Evolutionary conservation across 2,797 vertebrate species (phyloP).

Genomic region (Bufotes viridis): DNA sequence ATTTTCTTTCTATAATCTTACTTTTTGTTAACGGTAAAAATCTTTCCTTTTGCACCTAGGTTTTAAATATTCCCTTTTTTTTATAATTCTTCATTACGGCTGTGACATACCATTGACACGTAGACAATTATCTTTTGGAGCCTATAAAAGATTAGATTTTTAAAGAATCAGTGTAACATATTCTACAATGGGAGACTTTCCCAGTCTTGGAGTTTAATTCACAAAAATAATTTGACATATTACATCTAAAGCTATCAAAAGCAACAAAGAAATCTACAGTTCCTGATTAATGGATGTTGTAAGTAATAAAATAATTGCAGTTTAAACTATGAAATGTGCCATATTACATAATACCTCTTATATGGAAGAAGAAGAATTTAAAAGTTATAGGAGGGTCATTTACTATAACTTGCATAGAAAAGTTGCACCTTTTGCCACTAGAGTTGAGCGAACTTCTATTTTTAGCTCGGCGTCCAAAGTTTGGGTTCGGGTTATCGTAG

Average conservation of each 20-base stretch:
- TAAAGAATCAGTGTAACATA: conserved; percentile 12
- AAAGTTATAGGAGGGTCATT: neutral
- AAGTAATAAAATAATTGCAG: conserved; percentile 38
- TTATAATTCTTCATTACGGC: neutral
- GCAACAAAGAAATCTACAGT: conserved; percentile 11
- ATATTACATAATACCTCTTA: neutral
- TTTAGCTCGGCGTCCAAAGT: too few relatives aligned
- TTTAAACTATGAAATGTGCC: neutral
- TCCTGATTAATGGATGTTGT: conserved; percentile 22
- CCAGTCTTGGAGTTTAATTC: conserved; percentile 9
- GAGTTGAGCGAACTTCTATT: too few relatives aligned
- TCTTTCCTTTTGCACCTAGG: neutral
- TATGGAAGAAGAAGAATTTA: neutral
- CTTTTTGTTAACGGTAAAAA: neutral
- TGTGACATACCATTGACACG: neutral
- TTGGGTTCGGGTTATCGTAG: too few relatives aligned
- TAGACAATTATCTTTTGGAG: neutral
- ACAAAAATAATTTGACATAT: conserved; percentile 41
- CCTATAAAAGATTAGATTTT: conserved; percentile 10
- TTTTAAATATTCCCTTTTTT: conserved; percentile 12
- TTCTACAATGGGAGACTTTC: neutral
- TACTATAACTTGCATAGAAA: too few relatives aligned
- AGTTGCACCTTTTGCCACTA: too few relatives aligned
- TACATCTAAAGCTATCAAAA: conserved; percentile 21
- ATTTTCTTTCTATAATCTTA: neutral